Percentiles rank a stretch among this genome's conserved stretches.
Evolutionary conservation across 1,140 invertebrate species (phyloP).

Genomic region (Drosophila simulans): DNA sequence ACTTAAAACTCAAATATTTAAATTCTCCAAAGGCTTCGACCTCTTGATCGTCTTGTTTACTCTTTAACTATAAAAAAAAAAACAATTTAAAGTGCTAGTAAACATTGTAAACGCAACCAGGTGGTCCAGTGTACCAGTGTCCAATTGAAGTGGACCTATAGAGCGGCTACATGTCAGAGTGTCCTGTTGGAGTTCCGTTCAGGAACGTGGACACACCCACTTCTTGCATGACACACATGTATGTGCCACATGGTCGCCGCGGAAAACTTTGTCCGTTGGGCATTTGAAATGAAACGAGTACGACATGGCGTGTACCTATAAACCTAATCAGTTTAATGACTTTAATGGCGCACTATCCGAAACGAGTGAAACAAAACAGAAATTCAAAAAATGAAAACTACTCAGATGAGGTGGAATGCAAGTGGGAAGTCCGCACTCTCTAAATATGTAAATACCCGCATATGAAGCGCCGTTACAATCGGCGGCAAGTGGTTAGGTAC

Average conservation of each 20-base stretch:
- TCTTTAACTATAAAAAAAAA: neutral
- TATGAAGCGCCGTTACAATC: neutral
- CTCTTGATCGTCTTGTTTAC: neutral
- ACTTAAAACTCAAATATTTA: too few species aligned
- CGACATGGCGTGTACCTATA: conserved; percentile 31
- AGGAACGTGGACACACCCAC: conserved; percentile 40
- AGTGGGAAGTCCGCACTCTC: conserved; percentile 11
- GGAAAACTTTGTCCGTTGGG: conserved; percentile 24
- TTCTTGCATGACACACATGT: conserved; percentile 41
- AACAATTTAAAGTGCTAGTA: neutral
- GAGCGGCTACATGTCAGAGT: conserved; percentile 22
- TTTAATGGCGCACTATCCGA: conserved; percentile 42
- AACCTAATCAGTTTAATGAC: conserved; percentile 49
- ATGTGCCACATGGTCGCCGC: neutral
- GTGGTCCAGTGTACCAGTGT: conserved; percentile 18
- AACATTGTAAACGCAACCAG: neutral
- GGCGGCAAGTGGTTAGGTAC: neutral
- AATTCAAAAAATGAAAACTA: conserved; percentile 4
- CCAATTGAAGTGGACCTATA: conserved; percentile 6
- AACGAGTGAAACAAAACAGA: conserved; percentile 10
- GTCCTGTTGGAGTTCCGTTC: conserved; percentile 17
- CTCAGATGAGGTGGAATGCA: conserved; percentile 24
- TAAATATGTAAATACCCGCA: conserved; percentile 30
- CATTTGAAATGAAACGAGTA: conserved; percentile 32
- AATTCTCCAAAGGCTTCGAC: too few species aligned